Percentiles rank a stretch among this genome's conserved stretches.
phyloP scores from a whole-genome alignment of 2,888 invertebrate species.

The Stenoptilia bipunctidactyla region DNA sequence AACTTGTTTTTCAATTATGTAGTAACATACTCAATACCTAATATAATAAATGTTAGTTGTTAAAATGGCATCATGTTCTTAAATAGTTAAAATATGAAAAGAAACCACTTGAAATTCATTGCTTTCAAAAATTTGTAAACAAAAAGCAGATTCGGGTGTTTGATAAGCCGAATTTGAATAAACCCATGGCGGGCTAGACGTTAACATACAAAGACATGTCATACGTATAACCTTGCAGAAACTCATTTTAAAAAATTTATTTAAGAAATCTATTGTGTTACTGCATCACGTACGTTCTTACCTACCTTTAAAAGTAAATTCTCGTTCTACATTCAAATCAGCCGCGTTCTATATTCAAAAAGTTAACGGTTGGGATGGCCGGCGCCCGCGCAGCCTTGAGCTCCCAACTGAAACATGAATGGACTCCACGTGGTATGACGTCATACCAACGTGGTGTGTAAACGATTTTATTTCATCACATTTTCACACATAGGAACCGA shows the following conservation, averaged over 20 bases:
- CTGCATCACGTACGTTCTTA: too few relatives aligned
- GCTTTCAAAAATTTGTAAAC: too few relatives aligned
- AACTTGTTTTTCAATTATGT: too few relatives aligned
- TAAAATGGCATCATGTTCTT: too few relatives aligned
- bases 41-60: too few relatives aligned
- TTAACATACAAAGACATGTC: neutral
- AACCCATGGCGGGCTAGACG: neutral
- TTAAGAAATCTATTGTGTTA: neutral
- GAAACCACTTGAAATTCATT: too few relatives aligned
- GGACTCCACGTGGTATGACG: conserved; percentile 20
- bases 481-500: neutral
- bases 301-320: conserved; percentile 17
- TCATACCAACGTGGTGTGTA: conserved; percentile 8
- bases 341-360: conserved; percentile 12
- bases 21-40: too few relatives aligned
- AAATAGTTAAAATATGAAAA: too few relatives aligned
- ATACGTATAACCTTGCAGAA: neutral
- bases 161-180: conserved; percentile 1
- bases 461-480: neutral
- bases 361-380: conserved; percentile 17
- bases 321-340: conserved; percentile 22
- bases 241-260: neutral
- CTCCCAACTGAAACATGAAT: conserved; percentile 18
- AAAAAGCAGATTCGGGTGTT: too few relatives aligned
- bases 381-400: conserved; percentile 22